These are phyloP conservation scores for Agrilus cyanescens DNA, from an alignment of 2,888 invertebrate genomes.

Conservation along the genomic window DNA sequence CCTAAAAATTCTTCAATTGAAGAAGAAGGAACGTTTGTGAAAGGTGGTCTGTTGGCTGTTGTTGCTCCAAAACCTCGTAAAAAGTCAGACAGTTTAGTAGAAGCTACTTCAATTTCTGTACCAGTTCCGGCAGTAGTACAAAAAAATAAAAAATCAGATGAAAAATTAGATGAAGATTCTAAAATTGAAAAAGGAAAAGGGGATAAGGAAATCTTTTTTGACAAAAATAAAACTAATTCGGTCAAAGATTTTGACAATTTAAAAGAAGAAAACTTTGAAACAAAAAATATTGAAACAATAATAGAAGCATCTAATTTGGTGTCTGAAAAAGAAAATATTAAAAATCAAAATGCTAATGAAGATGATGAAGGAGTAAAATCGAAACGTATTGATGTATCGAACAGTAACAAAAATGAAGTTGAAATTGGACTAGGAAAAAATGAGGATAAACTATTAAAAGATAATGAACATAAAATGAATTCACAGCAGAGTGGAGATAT, in stretches of 20 bases:
- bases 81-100: neutral
- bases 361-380: conserved; percentile 5
- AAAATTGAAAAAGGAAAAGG: conserved; percentile 3
- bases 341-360: neutral
- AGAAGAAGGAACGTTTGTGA: neutral
- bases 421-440: neutral
- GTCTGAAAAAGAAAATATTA: too few species aligned
- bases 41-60: conserved; percentile 3
- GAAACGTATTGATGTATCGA: conserved; percentile 7
- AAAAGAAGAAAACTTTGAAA: too few species aligned
- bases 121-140: conserved; percentile 4
- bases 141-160: conserved; percentile 7
- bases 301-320: too few species aligned
- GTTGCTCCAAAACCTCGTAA: conserved; percentile 3
- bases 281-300: too few species aligned
- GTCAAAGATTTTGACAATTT: too few species aligned
- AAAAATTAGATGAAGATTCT: neutral
- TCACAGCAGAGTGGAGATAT: conserved; percentile 4
- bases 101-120: neutral
- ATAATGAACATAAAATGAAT: conserved; percentile 15
- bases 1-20: neutral
- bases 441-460: conserved; percentile 5
- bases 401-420: neutral
- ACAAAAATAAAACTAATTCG: neutral
- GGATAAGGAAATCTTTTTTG: neutral